These are phyloP conservation scores for Argyrosomus regius DNA, from an alignment of 2,797 vertebrate species.

Conservation along the genomic window DNA sequence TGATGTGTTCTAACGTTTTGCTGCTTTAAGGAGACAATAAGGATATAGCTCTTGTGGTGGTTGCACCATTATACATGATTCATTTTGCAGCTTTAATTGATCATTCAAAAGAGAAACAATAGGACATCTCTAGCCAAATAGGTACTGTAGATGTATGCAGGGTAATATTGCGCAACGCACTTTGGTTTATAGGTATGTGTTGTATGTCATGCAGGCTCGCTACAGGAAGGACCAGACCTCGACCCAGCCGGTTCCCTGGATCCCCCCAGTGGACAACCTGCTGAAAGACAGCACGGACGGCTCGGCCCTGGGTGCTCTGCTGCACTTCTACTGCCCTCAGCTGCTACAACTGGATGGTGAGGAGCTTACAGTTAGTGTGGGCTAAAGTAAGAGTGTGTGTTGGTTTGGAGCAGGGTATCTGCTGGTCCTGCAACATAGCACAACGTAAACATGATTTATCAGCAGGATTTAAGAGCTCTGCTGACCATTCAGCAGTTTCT, in stretches of 20 bases:
- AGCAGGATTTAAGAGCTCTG: background rate
- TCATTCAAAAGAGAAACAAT: conserved; percentile 2
- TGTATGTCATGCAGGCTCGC: conserved; percentile 86
- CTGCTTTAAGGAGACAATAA: conserved; percentile 19
- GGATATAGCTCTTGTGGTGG: conserved; percentile 9
- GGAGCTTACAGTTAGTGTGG: conserved; percentile 14
- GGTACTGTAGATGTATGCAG: background rate
- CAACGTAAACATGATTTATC: background rate
- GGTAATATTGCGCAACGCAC: background rate
- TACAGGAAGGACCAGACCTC: conserved; percentile 95
- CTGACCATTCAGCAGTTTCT: background rate
- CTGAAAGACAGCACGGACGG: conserved; percentile 95
- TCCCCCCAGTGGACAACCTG: conserved; percentile 95
- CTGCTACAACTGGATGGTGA: conserved; percentile 90
- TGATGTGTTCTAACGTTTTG: background rate
- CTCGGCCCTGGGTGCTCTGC: conserved; percentile 91
- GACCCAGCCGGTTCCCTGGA: conserved; percentile 91
- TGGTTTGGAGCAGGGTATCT: background rate
- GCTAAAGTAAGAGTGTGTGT: background rate
- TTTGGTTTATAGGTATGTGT: background rate
- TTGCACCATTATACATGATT: background rate
- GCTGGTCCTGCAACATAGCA: background rate
- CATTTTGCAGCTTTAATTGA: conserved; percentile 10
- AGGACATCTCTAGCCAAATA: background rate
- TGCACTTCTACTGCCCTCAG: conserved; percentile 97